Conservation (phyloP, 35 echinoderm and acorn worm species). For the Heliocidaris erythrogramma region DNA sequence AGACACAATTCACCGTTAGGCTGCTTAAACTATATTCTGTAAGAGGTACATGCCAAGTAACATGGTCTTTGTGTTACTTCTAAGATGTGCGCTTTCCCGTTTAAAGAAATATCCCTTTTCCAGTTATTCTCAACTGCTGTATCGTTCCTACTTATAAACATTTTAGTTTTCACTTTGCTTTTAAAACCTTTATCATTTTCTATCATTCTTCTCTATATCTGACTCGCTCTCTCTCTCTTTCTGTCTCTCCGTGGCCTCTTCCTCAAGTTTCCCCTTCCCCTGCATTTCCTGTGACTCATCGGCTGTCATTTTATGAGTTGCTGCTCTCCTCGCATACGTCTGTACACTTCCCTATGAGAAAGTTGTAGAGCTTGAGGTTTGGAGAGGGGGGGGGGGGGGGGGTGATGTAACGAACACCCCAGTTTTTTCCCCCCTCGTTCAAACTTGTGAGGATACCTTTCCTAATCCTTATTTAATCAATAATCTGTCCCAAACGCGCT, state of each 20-base stretch:
- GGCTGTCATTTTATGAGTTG: constrained; percentile 30
- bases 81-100: too few species aligned
- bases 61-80: too few species aligned
- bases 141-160: background rate
- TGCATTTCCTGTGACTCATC: constrained; percentile 25
- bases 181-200: background rate
- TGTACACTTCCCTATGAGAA: background rate
- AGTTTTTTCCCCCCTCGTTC: background rate
- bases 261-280: constrained; percentile 37
- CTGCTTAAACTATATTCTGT: too few species aligned
- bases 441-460: background rate
- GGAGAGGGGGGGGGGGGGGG: background rate
- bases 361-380: background rate
- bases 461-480: constrained; percentile 4
- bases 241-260: constrained; percentile 20
- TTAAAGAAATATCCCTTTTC: too few species aligned
- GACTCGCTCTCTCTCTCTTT: background rate
- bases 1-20: too few species aligned
- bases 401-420: background rate
- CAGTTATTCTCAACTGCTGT: background rate
- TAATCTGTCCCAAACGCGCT: background rate
- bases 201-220: background rate
- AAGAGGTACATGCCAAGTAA: too few species aligned
- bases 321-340: background rate
- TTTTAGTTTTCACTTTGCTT: background rate